Evolutionary conservation across 2,888 invertebrate genomes (phyloP).

Genomic region (Amblyteles armatorius): DNA sequence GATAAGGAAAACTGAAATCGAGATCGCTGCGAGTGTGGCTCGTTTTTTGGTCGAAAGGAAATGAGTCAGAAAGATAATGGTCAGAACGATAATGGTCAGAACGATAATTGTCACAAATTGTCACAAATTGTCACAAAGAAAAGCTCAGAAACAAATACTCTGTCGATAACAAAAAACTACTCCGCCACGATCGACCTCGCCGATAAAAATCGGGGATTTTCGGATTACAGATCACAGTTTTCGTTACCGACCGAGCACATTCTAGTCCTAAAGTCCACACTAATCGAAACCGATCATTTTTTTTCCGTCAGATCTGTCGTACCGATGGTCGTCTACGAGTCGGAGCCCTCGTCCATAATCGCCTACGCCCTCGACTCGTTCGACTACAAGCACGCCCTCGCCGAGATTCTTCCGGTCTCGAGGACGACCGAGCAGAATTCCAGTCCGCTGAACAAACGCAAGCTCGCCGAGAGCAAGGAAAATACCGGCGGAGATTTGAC

Average conservation of each 20-base stretch:
- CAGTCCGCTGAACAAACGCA: slow-evolving; percentile 85
- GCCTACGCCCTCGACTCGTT: slow-evolving; percentile 91
- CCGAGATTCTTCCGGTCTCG: slow-evolving; percentile 83
- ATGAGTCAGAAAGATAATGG: too few species aligned
- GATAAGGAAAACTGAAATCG: background rate
- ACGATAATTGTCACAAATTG: too few species aligned
- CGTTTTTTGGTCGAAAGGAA: background rate
- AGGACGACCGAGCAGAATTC: slow-evolving; percentile 83
- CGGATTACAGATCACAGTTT: background rate
- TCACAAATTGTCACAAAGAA: too few species aligned
- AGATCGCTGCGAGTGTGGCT: background rate
- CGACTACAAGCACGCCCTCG: slow-evolving; percentile 89
- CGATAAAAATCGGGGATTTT: too few species aligned
- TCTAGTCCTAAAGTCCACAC: background rate
- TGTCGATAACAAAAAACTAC: too few species aligned
- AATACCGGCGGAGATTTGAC: slow-evolving; percentile 71
- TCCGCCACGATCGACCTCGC: too few species aligned
- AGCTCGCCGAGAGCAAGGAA: slow-evolving; percentile 84
- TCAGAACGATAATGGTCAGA: too few species aligned
- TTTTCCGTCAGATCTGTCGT: slow-evolving; percentile 81
- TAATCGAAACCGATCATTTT: background rate
- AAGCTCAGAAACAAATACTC: too few species aligned
- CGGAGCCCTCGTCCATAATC: slow-evolving; percentile 93
- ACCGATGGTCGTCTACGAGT: slow-evolving; percentile 92
- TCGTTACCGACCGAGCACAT: background rate